These are phyloP conservation scores for Dendropsophus ebraccatus DNA, from an alignment of 2,113 vertebrate species.

Conservation along the genomic window DNA sequence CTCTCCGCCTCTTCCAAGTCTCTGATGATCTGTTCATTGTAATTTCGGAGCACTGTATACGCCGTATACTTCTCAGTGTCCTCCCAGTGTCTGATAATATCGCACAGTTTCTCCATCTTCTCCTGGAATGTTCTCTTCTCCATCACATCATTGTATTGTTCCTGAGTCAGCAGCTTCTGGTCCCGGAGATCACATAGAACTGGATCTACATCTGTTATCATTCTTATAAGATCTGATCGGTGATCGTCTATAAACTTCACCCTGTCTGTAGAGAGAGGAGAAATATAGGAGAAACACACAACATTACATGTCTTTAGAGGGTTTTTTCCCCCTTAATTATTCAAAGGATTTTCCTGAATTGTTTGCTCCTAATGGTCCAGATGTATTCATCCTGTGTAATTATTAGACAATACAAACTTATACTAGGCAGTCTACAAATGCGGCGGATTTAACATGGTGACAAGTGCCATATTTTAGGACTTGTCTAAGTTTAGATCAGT, in stretches of 20 bases:
- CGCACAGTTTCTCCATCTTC: background rate
- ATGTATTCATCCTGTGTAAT: too few species aligned
- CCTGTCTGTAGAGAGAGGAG: background rate
- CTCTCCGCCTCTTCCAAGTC: background rate
- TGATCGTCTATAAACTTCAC: background rate
- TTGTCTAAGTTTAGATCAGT: too few species aligned
- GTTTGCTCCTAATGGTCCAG: too few species aligned
- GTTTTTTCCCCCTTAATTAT: too few species aligned
- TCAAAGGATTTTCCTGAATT: too few species aligned
- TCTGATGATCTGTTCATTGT: background rate
- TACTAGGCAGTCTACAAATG: too few species aligned
- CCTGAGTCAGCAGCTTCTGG: background rate
- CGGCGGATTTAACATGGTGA: too few species aligned
- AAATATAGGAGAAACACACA: too few species aligned
- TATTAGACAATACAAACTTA: too few species aligned
- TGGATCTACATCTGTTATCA: background rate
- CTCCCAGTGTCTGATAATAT: background rate
- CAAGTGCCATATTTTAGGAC: too few species aligned
- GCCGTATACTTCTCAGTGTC: background rate
- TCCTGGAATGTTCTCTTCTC: background rate
- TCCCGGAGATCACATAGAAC: background rate
- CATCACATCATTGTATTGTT: background rate
- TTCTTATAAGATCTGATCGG: background rate
- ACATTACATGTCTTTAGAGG: too few species aligned
- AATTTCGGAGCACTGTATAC: background rate